Base-by-base conservation (phyloP, 2,113 vertebrate genomes). In the Stegastes partitus region DNA sequence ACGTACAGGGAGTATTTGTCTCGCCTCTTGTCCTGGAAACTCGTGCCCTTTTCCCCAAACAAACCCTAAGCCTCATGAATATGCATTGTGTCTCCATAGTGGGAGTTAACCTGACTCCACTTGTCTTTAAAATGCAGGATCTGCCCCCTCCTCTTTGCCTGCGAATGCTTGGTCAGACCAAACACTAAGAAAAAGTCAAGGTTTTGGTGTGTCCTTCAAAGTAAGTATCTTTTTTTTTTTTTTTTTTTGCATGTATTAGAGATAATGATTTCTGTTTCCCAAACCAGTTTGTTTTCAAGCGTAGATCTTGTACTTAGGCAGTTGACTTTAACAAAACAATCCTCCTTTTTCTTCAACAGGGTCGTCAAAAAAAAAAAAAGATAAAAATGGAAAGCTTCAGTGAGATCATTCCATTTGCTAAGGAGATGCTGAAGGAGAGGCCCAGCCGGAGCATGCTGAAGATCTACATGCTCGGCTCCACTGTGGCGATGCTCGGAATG, bases 331-430 rank as follows among this genome's bases (percentile, higher is more conserved):
- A 67, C 4, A 15, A 49, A 74, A 39, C 15, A 57, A 11, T 16
- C 61, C 15, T 67, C 11, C 12, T 79, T 79, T 45, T 54, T 0
- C 26, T 58, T 76, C 44, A 57, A 68, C 39, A 89, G 72, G 63
- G n/a, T 53, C 34, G 72, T 55, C 62, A 31, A 21, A 31, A 56
- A 16, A 54, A 31, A 21, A 42, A 9, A 80, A 16, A 54, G 26
- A 21, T 37, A 9, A 80, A 44, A 1, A 99, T 98, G 97, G 95
- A 96, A 34, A 93, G 89, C 11, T 81, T 96, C 57, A 93, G 94
- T 0, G 96, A 98, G 90, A 88, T 98, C 84, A 93, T 98, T 61
- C 96, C 96, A 6, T 97, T 99, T 10, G 95, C 95, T 51, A 96
- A 87, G 44, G 96, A 97, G 74, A 91, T 98, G 92, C 83, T 97